Conservation (phyloP, 1,140 invertebrate species). For the Aphelenchoides avenae region DNA sequence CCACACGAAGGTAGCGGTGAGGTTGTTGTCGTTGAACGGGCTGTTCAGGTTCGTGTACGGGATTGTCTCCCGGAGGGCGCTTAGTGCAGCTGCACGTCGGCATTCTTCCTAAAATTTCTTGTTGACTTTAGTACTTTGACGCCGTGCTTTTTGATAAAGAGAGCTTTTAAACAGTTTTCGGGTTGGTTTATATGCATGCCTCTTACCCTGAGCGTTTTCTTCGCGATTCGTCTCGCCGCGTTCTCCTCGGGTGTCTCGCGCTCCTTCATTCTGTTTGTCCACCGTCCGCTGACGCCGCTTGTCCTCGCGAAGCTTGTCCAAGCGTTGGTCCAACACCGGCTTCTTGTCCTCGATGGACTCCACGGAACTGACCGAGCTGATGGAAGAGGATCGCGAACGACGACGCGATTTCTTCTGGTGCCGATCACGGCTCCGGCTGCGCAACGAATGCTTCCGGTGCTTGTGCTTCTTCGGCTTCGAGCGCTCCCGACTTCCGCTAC, state of each 20-base stretch:
- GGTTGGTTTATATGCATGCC: constrained; percentile 1
- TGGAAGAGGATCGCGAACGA: too few species aligned
- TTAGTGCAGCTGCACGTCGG: constrained; percentile 10
- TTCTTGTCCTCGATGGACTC: too few species aligned
- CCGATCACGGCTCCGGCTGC: too few species aligned
- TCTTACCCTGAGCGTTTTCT: constrained; percentile 86
- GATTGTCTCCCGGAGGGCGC: constrained; percentile 33
- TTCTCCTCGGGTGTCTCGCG: constrained; percentile 93
- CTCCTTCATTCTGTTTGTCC: constrained; percentile 80
- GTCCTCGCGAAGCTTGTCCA: constrained; percentile 65
- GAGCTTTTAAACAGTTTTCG: background rate
- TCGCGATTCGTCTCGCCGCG: constrained; percentile 74
- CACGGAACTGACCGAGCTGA: too few species aligned
- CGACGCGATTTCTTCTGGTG: too few species aligned
- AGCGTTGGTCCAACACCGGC: constrained; percentile 21
- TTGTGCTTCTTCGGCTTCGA: too few species aligned
- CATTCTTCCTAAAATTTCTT: constrained; percentile 33
- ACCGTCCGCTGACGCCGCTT: constrained; percentile 70
- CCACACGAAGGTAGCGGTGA: constrained; percentile 91
- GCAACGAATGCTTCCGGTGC: too few species aligned
- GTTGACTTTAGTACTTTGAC: constrained; percentile 1
- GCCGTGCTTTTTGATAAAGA: constrained; percentile 4
- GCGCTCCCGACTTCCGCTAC: too few species aligned
- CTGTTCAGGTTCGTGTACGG: constrained; percentile 92
- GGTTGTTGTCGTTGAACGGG: constrained; percentile 92